phyloP scores from a whole-genome alignment of 2,113 vertebrate genomes.

The Oreocharis arfaki region DNA sequence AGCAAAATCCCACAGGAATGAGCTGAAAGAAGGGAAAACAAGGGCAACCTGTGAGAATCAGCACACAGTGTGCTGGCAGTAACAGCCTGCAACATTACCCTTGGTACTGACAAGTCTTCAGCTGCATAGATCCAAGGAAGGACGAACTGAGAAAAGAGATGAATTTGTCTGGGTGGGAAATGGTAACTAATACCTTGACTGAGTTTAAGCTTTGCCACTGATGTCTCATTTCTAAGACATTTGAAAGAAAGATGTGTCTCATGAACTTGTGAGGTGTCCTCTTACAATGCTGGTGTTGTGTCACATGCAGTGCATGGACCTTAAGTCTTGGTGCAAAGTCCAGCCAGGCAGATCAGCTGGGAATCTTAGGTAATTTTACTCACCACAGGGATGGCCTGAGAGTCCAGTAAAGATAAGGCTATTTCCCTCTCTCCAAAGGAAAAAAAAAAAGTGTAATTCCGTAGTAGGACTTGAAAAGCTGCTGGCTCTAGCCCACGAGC shows the following conservation, averaged over 20 bases:
- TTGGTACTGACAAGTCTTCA: background rate
- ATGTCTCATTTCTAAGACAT: background rate
- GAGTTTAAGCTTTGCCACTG: background rate
- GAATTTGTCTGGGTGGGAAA: background rate
- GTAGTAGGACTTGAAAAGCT: background rate
- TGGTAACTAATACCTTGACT: background rate
- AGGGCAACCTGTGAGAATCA: background rate
- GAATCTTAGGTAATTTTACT: background rate
- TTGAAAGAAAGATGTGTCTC: background rate
- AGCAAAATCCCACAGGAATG: background rate
- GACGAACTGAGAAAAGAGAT: background rate
- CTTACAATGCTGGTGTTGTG: background rate
- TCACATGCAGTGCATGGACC: no score
- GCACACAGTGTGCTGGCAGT: background rate
- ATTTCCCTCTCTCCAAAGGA: background rate
- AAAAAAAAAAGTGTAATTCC: accelerated
- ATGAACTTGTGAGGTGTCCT: background rate
- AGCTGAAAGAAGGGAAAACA: background rate
- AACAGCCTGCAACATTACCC: background rate
- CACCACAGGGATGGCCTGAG: background rate
- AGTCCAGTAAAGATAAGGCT: background rate
- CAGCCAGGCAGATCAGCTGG: background rate
- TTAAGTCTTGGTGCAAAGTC: background rate
- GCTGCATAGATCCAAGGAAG: background rate
- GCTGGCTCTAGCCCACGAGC: background rate